A percentile compares a stretch with the other conserved stretches of the same genome.
These are phyloP conservation scores for Sitophilus oryzae DNA, from an alignment of 1,140 invertebrate species.

Conservation along the genomic window DNA sequence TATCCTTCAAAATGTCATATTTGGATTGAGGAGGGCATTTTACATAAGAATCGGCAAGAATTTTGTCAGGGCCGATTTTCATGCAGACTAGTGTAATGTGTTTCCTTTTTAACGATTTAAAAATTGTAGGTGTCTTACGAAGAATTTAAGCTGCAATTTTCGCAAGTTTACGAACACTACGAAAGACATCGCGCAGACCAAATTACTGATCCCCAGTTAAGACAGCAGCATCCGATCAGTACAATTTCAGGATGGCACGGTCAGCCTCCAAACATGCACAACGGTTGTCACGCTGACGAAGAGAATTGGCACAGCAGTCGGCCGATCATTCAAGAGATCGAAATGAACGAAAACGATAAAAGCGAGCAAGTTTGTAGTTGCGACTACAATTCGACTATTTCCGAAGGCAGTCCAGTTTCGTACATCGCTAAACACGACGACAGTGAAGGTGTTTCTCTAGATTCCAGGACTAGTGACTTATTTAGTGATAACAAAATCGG, in stretches of 20 bases:
- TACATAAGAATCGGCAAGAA: too few species aligned
- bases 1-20: too few species aligned
- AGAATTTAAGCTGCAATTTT: slow-evolving; percentile 92
- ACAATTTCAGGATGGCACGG: slow-evolving; percentile 94
- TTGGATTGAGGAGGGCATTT: too few species aligned
- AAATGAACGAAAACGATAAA: slow-evolving; percentile 49
- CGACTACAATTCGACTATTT: slow-evolving; percentile 52
- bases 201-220: slow-evolving; percentile 86
- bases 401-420: slow-evolving; percentile 52
- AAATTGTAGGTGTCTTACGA: slow-evolving; percentile 76
- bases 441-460: slow-evolving; percentile 49
- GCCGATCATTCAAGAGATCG: slow-evolving; percentile 42
- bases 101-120: not conserved
- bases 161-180: slow-evolving; percentile 96
- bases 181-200: slow-evolving; percentile 89
- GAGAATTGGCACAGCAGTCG: slow-evolving; percentile 46
- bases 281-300: slow-evolving; percentile 45
- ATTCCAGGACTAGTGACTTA: slow-evolving; percentile 50
- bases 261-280: slow-evolving; percentile 40
- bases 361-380: slow-evolving; percentile 49
- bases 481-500: slow-evolving; percentile 51
- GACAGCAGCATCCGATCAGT: slow-evolving; percentile 88
- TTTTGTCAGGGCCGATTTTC: too few species aligned
- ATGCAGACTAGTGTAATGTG: too few species aligned
- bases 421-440: slow-evolving; percentile 47